phyloP scores from a whole-genome alignment of 2,113 vertebrate genomes.

The Pyxicephalus adspersus region DNA sequence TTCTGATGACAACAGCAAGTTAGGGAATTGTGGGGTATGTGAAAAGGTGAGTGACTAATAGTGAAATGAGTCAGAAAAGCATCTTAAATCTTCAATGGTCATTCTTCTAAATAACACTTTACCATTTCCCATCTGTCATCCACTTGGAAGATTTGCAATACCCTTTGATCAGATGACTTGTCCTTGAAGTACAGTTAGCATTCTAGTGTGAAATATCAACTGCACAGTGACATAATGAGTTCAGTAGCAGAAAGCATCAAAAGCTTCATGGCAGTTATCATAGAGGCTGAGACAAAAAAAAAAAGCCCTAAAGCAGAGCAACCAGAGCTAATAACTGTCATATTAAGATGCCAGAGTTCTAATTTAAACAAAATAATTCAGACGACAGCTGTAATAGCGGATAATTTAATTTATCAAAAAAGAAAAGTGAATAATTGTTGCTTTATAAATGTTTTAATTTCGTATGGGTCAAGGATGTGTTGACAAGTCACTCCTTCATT shows the following conservation, averaged over 20 bases:
- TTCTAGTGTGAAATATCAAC: conserved; percentile 62
- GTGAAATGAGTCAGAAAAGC: conserved; percentile 61
- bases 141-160: conserved; percentile 64
- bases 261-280: conserved; percentile 44
- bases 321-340: conserved; percentile 42
- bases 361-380: conserved; percentile 57
- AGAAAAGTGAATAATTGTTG: conserved; percentile 33
- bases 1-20: conserved; percentile 56
- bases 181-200: conserved; percentile 68
- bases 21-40: conserved; percentile 58
- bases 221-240: conserved; percentile 63
- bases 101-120: conserved; percentile 64
- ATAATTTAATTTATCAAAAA: conserved; percentile 57
- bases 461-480: conserved; percentile 36
- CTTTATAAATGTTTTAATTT: conserved; percentile 38
- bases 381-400: conserved; percentile 37
- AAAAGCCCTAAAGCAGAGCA: conserved; percentile 30
- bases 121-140: conserved; percentile 64
- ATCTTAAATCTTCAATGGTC: conserved; percentile 64
- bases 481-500: conserved; percentile 24
- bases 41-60: conserved; percentile 60
- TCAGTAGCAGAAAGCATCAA: conserved; percentile 60
- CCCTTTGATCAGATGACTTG: conserved; percentile 65
- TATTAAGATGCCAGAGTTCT: conserved; percentile 32
- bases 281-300: conserved; percentile 49